Percentiles rank a stretch among this genome's conserved stretches.
Conservation (phyloP, 2,888 invertebrate species). For the Xestobium rufovillosum region DNA sequence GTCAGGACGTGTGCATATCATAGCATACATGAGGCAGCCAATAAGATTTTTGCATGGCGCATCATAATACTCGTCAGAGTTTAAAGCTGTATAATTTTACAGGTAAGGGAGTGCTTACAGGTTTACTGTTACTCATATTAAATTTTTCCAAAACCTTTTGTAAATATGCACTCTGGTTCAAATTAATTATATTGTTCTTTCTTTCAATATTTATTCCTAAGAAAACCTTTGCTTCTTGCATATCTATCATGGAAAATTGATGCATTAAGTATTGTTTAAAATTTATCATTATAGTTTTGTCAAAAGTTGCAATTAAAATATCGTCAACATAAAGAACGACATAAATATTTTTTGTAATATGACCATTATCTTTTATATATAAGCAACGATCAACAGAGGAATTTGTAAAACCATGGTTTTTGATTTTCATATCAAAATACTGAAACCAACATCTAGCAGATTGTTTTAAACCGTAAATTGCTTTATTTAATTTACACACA, state of each 20-base stretch:
- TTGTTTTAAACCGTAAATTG: too few species aligned
- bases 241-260: too few species aligned
- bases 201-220: too few species aligned
- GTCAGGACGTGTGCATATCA: conserved; percentile 12
- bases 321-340: conserved; percentile 16
- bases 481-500: conserved; percentile 14
- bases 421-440: conserved; percentile 9
- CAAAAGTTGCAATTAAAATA: conserved; percentile 11
- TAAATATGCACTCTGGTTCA: too few species aligned
- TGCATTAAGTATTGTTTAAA: too few species aligned
- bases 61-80: conserved; percentile 8
- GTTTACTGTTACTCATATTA: conserved; percentile 24
- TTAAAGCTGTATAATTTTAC: conserved; percentile 15
- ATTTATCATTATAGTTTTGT: conserved; percentile 15
- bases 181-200: too few species aligned
- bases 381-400: too few species aligned
- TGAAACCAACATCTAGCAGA: conserved; percentile 12
- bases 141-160: conserved; percentile 22
- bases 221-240: too few species aligned
- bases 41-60: too few species aligned
- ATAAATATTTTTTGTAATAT: too few species aligned
- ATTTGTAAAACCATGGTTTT: conserved; percentile 8
- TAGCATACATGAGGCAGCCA: conserved; percentile 17
- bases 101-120: conserved; percentile 24
- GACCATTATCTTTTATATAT: conserved; percentile 7